Base-by-base conservation (phyloP, 1,140 invertebrate species). In the Listronotus bonariensis region DNA sequence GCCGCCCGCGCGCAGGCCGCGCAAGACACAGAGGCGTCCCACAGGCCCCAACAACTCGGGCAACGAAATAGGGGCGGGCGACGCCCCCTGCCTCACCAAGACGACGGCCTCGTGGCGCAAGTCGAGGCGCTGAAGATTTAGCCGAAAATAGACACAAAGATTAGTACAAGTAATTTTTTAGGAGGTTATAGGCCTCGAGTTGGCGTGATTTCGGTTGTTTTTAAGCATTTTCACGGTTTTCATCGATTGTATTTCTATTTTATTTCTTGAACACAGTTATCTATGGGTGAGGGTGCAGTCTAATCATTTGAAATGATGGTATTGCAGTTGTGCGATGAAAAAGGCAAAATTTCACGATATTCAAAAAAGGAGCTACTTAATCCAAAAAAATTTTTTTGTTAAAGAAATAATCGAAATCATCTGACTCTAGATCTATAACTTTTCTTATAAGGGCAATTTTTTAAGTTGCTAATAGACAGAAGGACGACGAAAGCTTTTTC, bases 61-160 rank as follows among this genome's bases (percentile, higher is more conserved):
- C n/a, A 72, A 67, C 59, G 75, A 77, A 42, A 77, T 77, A 18
- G 75, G 75, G 9, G 75, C 75, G 15, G 75, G 75, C 10, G 75
- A 77, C 55, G 75, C 74, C 38, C 75, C 0, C 60, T 76, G 7
- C 65, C 72, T 15, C 56, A 57, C 32, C 55, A 70, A 34, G 68
- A 72, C n/a, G 61, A 70, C 31, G 67, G 20, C 7, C 46, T 68
- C 7, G 69, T 65, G 32, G 69, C 73, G 52, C 72, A 75, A 61
- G 38, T 75, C 41, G 74, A 75, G 38, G 65, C 57, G 9, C 60
- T 75, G 14, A 75, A 75, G 60, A 68, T 75, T 66, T 75, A 72
- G 69, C 64, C 32, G 36, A 56, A 32, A 12, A 36, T 36, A 12
- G 34, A 20, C 11, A 49, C 36, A 40, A 51, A 6, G 14, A 14